Conservation (phyloP, 2,113 vertebrate genomes). For the Jaculus jaculus region DNA sequence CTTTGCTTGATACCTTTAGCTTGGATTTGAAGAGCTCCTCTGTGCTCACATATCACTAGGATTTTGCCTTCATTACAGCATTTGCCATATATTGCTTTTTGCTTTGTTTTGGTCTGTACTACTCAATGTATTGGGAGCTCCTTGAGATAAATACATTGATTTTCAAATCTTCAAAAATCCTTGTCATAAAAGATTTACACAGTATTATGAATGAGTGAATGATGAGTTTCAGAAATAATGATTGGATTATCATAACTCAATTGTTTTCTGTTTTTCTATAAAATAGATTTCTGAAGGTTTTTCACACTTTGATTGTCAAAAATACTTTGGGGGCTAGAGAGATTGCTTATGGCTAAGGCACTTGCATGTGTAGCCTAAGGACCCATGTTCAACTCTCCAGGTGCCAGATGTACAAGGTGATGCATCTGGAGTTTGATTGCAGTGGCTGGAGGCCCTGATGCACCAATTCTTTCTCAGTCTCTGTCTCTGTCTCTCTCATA, state of each 20-base stretch:
- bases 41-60: background rate
- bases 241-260: background rate
- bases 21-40: background rate
- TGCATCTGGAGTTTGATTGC: too few species aligned
- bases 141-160: background rate
- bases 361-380: too few species aligned
- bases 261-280: background rate
- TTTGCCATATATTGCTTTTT: background rate
- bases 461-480: too few species aligned
- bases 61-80: background rate
- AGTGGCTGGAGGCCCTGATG: too few species aligned
- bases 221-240: background rate
- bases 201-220: background rate
- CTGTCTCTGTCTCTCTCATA: too few species aligned
- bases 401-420: too few species aligned
- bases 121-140: background rate
- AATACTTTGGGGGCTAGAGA: background rate
- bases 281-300: background rate
- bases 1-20: background rate
- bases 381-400: too few species aligned
- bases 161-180: slow-evolving; percentile 10
- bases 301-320: background rate
- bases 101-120: background rate
- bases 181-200: background rate
- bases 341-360: too few species aligned